Conservation (phyloP, 2,113 vertebrate genomes). For the Pterocles gutturalis region DNA sequence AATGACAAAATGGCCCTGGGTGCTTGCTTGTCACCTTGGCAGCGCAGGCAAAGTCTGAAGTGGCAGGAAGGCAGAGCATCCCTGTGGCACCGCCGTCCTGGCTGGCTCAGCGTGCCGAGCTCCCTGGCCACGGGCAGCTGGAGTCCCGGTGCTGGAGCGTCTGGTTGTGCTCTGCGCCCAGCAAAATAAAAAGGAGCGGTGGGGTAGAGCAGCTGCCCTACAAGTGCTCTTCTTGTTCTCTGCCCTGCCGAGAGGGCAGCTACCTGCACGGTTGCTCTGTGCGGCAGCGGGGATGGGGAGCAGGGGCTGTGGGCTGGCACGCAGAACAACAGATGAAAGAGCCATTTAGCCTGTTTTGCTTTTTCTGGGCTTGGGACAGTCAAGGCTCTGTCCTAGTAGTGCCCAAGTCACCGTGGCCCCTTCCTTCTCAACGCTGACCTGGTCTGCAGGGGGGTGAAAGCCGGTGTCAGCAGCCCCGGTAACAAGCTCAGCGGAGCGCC, state of each 20-base stretch:
- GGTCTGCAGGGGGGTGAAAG: neutral
- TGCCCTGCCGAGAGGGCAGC: neutral
- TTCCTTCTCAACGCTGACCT: neutral
- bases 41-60: neutral
- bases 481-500: neutral
- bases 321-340: no score
- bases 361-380: conserved; percentile 43
- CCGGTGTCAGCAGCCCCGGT: neutral
- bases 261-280: neutral
- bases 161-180: neutral
- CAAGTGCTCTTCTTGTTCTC: neutral
- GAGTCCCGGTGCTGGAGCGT: neutral
- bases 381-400: conserved; percentile 35
- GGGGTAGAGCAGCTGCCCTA: neutral
- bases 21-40: conserved; percentile 29
- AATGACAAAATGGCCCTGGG: neutral
- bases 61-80: conserved; percentile 7
- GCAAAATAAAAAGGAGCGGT: neutral
- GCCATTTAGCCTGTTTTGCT: neutral
- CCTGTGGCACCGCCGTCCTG: neutral
- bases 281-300: neutral
- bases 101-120: neutral
- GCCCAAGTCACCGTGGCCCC: neutral
- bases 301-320: neutral
- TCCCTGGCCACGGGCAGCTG: neutral